A percentile compares a stretch with the other conserved stretches of the same genome.
These are phyloP conservation scores for Alosa sapidissima DNA, from an alignment of 2,797 vertebrate species.

Conservation along the genomic window DNA sequence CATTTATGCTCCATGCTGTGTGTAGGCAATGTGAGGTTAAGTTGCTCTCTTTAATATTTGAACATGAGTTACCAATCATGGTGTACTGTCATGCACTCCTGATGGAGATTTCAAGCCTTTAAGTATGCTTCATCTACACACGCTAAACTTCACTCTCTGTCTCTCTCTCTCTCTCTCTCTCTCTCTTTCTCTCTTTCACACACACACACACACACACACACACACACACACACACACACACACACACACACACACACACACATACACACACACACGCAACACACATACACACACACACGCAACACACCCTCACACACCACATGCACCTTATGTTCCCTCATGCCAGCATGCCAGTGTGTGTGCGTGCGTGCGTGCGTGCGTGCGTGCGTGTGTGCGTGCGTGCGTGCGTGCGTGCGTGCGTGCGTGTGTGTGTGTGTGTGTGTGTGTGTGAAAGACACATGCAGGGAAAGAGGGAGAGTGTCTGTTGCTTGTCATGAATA, in stretches of 20 bases:
- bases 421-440: neutral
- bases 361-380: too few species aligned
- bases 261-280: neutral
- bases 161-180: neutral
- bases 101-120: neutral
- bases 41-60: too few species aligned
- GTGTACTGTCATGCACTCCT: neutral
- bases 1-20: neutral
- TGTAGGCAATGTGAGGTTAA: neutral
- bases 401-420: neutral
- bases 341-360: neutral
- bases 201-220: slow-evolving; percentile 17
- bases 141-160: neutral
- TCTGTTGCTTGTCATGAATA: slow-evolving; percentile 5
- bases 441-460: neutral
- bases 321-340: neutral
- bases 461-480: neutral
- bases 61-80: neutral
- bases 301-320: neutral
- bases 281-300: neutral
- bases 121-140: neutral
- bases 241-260: neutral
- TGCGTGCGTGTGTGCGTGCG: too few species aligned
- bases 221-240: slow-evolving; percentile 6
- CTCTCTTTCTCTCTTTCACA: neutral